Base-by-base conservation (phyloP, 2,888 invertebrate genomes). In the Teleogryllus oceanicus region DNA sequence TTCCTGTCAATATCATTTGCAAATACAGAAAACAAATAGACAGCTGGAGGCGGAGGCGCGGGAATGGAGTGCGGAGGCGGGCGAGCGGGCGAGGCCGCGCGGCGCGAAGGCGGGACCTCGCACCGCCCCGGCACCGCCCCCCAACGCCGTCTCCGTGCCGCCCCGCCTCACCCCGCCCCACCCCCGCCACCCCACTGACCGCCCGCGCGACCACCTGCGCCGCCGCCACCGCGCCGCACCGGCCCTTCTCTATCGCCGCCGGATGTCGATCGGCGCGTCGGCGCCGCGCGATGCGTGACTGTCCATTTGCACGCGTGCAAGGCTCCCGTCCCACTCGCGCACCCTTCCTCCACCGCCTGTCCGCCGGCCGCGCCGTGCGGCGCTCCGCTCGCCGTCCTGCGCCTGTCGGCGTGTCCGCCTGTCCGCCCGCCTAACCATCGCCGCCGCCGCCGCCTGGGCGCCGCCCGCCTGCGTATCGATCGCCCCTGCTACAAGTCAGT, bases 381-480 rank as follows among this genome's bases (percentile, higher is more conserved):
- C 50, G n/a, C 51, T 77, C 50, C 50, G 13, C 49, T 49, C 20
- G 20, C n/a, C 5, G n/a, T n/a, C 13, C 21, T 76, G 21, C 76
- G 76, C 76, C 76, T 24, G 24, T 37, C 37, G 21, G 16, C 37
- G 37, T 37, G 13, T 76, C 76, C 16, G 76, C 49, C 24, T 13
- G 21, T 21, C 76, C 49, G 16, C 49, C 49, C 24, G 16, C 76
- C 49, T 13, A 12, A 13, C 21, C 13, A 5, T 8, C 77, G 13
- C 77, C 50, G 77, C 20, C 16, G 1, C 21, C 21, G 77, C 77
- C n/a, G 21, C n/a, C 11, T 13, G 8, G 50, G 77, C 21, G 51
- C 50, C n/a, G n/a, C 77, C 21, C 20, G n/a, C 20, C 20, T 49
- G 77, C 77, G n/a, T 51, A 77, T 16, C 77, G 77, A 62, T 62